A percentile compares a stretch with the other conserved stretches of the same genome.
Evolutionary conservation across 1,140 invertebrate genomes (phyloP).

Genomic region (Andrena cerasifolii): DNA sequence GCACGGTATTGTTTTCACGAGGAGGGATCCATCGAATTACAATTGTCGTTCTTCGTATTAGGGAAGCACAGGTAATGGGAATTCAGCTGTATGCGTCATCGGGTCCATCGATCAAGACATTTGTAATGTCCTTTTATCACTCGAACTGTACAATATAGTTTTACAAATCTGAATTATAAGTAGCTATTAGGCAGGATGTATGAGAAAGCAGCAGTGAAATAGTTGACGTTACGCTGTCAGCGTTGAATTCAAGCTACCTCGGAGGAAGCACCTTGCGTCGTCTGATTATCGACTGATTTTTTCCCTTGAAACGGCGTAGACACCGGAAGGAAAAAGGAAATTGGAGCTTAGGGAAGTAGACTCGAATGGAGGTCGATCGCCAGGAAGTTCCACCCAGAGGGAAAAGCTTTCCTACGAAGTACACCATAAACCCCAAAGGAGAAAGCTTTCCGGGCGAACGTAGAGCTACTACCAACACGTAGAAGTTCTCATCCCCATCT

Average conservation of each 20-base stretch:
- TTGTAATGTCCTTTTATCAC: background rate
- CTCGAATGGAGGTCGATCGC: slow-evolving; percentile 51
- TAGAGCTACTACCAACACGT: slow-evolving; percentile 59
- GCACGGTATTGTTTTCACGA: slow-evolving; percentile 31
- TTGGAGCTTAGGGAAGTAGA: slow-evolving; percentile 65
- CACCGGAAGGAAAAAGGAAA: slow-evolving; percentile 70
- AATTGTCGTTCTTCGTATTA: slow-evolving; percentile 32
- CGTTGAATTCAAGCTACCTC: background rate
- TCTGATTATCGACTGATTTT: background rate
- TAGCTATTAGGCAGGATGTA: too few relatives aligned
- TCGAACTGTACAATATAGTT: too few relatives aligned
- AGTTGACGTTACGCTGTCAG: background rate
- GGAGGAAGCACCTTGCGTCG: background rate
- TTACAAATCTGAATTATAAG: too few relatives aligned
- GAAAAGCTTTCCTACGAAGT: background rate
- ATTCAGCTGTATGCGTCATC: background rate
- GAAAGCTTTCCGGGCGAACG: background rate
- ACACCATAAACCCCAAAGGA: background rate
- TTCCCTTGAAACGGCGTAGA: background rate
- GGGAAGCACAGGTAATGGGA: background rate
- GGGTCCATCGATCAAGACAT: background rate
- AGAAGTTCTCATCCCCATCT: slow-evolving; percentile 56
- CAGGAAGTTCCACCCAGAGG: background rate
- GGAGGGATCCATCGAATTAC: background rate
- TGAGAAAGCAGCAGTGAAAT: background rate